Conservation (phyloP, 2,113 vertebrate genomes). For the Peromyscus maniculatus region DNA sequence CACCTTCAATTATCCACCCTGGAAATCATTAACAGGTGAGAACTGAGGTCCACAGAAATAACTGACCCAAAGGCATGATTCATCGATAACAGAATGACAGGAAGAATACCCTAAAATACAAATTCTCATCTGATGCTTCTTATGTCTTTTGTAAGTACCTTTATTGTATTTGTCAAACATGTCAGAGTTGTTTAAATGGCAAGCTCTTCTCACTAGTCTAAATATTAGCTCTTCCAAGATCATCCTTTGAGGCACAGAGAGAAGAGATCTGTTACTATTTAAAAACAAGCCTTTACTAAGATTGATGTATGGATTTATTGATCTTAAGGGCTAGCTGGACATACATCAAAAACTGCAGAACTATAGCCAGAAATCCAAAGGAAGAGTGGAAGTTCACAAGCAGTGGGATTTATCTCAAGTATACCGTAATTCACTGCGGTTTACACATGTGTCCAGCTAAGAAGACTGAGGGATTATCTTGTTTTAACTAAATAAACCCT, state of each 20-base stretch:
- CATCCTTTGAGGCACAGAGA: neutral
- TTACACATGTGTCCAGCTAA: neutral
- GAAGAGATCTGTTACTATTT: conserved; percentile 1
- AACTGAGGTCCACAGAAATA: conserved; percentile 39
- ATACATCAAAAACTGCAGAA: conserved; percentile 7
- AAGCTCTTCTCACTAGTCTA: conserved; percentile 19
- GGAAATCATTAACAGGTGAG: conserved; percentile 29
- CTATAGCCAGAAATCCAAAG: neutral
- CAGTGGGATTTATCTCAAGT: neutral
- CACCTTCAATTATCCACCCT: neutral
- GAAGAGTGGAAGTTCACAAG: neutral
- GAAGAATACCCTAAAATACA: conserved; percentile 15
- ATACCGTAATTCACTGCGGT: neutral
- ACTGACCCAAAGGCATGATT: neutral
- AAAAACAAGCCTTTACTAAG: conserved; percentile 51
- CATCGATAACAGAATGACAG: neutral
- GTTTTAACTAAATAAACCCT: conserved; percentile 35
- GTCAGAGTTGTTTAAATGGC: conserved; percentile 31
- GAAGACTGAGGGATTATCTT: neutral
- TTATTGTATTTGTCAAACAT: neutral
- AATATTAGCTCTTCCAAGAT: conserved; percentile 37
- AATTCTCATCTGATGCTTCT: conserved; percentile 19
- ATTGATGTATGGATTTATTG: neutral
- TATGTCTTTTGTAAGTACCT: neutral
- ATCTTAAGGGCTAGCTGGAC: neutral